A percentile compares a stretch with the other conserved stretches of the same genome.
phyloP scores from a whole-genome alignment of 1,140 invertebrate genomes.

The Plutomurus gul region DNA sequence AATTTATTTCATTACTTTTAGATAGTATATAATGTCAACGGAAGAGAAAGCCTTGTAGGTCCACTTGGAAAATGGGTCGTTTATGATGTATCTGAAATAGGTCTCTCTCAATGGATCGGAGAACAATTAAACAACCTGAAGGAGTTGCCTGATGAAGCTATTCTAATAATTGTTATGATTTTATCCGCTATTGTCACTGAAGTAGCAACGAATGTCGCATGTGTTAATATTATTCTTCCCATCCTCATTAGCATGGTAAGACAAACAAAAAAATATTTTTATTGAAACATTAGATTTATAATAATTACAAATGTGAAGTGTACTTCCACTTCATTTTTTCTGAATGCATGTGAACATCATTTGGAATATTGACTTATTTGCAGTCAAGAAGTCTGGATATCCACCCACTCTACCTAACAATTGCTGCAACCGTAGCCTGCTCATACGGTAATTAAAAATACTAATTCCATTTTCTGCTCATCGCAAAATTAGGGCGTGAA shows the following conservation, averaged over 20 bases:
- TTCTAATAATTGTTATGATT: slow-evolving; percentile 57
- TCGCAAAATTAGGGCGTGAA: too few relatives aligned
- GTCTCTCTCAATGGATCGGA: slow-evolving; percentile 75
- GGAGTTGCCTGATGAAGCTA: slow-evolving; percentile 53
- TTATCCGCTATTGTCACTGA: slow-evolving; percentile 71
- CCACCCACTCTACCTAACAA: slow-evolving; percentile 65
- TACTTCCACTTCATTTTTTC: too few relatives aligned
- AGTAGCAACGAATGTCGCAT: slow-evolving; percentile 79
- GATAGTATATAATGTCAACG: too few relatives aligned
- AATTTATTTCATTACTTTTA: too few relatives aligned
- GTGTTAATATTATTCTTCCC: slow-evolving; percentile 78
- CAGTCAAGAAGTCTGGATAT: slow-evolving; percentile 66
- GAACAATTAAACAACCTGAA: slow-evolving; percentile 57
- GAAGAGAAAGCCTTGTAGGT: too few relatives aligned
- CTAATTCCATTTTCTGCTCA: too few relatives aligned
- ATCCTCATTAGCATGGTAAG: slow-evolving; percentile 64
- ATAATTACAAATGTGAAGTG: too few relatives aligned
- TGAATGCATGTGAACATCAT: background rate
- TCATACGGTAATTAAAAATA: too few relatives aligned
- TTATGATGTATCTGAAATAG: too few relatives aligned
- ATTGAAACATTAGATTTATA: background rate
- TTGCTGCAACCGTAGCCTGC: slow-evolving; percentile 61
- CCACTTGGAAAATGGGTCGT: too few relatives aligned
- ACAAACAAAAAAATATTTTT: background rate
- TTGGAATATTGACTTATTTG: slow-evolving; percentile 47